Evolutionary conservation across 2,797 vertebrate species (phyloP).

Genomic region (Helicolenus hilgendorfi): DNA sequence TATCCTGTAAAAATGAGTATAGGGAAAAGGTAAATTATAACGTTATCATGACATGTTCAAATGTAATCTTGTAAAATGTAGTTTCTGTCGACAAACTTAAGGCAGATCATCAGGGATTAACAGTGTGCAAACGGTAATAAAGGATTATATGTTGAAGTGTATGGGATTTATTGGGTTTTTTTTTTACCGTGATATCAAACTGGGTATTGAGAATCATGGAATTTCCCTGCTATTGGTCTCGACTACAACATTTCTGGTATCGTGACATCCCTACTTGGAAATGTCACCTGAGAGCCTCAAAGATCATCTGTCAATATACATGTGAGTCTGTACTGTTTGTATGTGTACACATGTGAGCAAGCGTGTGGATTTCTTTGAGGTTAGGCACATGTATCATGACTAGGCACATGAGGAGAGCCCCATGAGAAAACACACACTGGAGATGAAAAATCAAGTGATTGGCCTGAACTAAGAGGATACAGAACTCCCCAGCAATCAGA

Average conservation of each 20-base stretch:
- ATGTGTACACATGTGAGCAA: conserved; percentile 11
- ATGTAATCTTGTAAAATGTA: neutral
- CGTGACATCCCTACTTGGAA: neutral
- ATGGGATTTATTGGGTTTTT: too few relatives aligned
- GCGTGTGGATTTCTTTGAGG: neutral
- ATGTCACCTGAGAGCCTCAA: neutral
- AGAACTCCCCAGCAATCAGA: conserved; percentile 51
- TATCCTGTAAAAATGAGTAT: neutral
- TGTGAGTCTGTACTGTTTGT: neutral
- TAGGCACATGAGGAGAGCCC: conserved; percentile 8
- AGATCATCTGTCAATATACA: neutral
- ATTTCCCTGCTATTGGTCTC: neutral
- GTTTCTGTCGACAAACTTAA: neutral
- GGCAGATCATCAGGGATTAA: neutral
- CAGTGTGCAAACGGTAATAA: too few relatives aligned
- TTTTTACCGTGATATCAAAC: too few relatives aligned
- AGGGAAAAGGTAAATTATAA: neutral
- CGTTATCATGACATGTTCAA: neutral
- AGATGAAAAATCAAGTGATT: conserved; percentile 58
- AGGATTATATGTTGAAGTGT: too few relatives aligned
- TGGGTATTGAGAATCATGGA: neutral
- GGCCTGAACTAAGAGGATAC: conserved; percentile 10
- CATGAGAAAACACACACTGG: conserved; percentile 11
- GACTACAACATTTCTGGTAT: neutral
- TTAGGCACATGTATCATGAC: conserved; percentile 2